Evolutionary conservation across 2,113 vertebrate genomes (phyloP).

Genomic region (Picathartes gymnocephalus): DNA sequence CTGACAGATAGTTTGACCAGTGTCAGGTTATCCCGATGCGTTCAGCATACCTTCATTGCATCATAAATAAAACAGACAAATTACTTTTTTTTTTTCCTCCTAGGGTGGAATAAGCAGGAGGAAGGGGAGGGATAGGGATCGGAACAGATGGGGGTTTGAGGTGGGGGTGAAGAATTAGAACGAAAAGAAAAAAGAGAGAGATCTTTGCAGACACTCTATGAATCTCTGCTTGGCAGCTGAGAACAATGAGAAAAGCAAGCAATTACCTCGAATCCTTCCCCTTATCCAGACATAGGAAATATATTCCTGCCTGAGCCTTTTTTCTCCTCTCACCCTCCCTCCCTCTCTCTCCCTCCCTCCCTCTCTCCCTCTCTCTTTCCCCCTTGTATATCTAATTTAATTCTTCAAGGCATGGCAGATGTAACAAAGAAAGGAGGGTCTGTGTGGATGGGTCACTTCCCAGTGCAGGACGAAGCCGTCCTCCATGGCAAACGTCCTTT

Average conservation of each 20-base stretch:
- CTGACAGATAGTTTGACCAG: slow-evolving; percentile 94
- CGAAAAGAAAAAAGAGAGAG: slow-evolving; percentile 66
- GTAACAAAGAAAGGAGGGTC: slow-evolving; percentile 87
- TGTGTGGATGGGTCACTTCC: slow-evolving; percentile 81
- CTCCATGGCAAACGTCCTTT: not conserved
- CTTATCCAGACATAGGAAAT: slow-evolving; percentile 89
- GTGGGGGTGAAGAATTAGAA: slow-evolving; percentile 70
- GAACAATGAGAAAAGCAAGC: slow-evolving; percentile 85
- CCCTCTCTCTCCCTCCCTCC: not conserved
- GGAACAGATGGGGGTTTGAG: slow-evolving; percentile 23
- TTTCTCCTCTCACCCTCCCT: slow-evolving; percentile 49
- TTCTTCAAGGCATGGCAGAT: slow-evolving; percentile 87
- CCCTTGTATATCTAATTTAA: slow-evolving; percentile 91
- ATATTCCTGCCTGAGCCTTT: slow-evolving; percentile 84
- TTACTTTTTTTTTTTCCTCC: slow-evolving; percentile 77
- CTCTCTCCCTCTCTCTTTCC: not conserved
- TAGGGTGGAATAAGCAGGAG: slow-evolving; percentile 73
- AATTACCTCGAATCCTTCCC: slow-evolving; percentile 91
- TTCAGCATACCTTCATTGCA: slow-evolving; percentile 96
- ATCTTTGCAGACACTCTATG: slow-evolving; percentile 77
- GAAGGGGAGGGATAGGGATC: slow-evolving; percentile 62
- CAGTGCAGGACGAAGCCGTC: slow-evolving; percentile 63
- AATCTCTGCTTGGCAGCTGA: slow-evolving; percentile 81
- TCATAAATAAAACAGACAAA: slow-evolving; percentile 99
- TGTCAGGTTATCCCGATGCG: slow-evolving; percentile 90